These are phyloP conservation scores for Leptinotarsa peninsularis DNA, from an alignment of 2,888 invertebrate species.

Conservation along the genomic window DNA sequence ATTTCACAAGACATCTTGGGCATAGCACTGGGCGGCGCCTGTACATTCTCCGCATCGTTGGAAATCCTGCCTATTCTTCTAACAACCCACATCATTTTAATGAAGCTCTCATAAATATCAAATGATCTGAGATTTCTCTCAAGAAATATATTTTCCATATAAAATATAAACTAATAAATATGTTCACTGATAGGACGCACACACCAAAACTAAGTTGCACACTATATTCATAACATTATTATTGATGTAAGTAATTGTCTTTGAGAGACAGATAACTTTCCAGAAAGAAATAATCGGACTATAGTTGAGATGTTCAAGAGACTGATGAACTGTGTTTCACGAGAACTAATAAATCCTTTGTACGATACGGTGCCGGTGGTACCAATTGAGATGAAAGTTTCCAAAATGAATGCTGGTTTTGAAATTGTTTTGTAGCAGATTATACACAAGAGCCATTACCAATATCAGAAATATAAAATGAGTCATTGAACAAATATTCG, in stretches of 20 bases:
- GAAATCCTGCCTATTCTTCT: constrained; percentile 14
- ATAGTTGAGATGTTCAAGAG: not conserved
- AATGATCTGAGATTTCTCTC: constrained; percentile 45
- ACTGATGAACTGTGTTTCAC: too few species aligned
- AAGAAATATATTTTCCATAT: constrained; percentile 46
- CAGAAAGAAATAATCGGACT: not conserved
- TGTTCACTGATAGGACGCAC: constrained; percentile 62
- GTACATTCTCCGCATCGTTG: constrained; percentile 14
- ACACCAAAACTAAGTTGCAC: constrained; percentile 57
- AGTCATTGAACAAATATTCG: too few species aligned
- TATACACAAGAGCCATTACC: too few species aligned
- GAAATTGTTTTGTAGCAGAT: too few species aligned
- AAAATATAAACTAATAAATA: constrained; percentile 37
- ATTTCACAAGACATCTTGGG: constrained; percentile 39
- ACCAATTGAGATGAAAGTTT: too few species aligned
- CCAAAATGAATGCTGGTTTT: too few species aligned
- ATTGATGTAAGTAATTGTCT: constrained; percentile 1
- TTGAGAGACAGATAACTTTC: not conserved
- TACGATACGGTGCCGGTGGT: too few species aligned
- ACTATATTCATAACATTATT: constrained; percentile 46
- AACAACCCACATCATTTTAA: constrained; percentile 28
- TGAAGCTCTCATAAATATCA: constrained; percentile 49
- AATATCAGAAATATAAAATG: too few species aligned
- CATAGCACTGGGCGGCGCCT: constrained; percentile 27
- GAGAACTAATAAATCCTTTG: too few species aligned